A percentile compares a stretch with the other conserved stretches of the same genome.
phyloP scores from a whole-genome alignment of 2,888 invertebrate genomes.

The Lithophane socia region DNA sequence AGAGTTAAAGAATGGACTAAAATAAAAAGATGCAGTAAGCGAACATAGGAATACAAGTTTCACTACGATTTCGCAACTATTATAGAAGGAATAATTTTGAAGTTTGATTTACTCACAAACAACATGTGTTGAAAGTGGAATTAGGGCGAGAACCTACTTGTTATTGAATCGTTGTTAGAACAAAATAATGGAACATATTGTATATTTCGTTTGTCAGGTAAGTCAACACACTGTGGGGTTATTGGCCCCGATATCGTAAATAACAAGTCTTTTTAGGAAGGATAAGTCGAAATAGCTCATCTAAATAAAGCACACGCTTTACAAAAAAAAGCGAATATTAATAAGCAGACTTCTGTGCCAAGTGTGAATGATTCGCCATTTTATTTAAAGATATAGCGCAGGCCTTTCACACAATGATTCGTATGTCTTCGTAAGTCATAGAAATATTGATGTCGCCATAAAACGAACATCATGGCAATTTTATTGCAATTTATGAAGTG shows the following conservation, averaged over 20 bases:
- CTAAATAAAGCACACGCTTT: slow-evolving; percentile 65
- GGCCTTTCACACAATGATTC: slow-evolving; percentile 45
- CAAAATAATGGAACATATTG: slow-evolving; percentile 41
- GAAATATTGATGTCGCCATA: slow-evolving; percentile 63
- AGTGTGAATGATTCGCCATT: slow-evolving; percentile 57
- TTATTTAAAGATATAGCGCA: slow-evolving; percentile 41
- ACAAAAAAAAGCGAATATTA: slow-evolving; percentile 40
- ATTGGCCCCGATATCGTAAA: slow-evolving; percentile 77
- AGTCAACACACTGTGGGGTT: slow-evolving; percentile 69
- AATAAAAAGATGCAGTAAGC: slow-evolving; percentile 17
- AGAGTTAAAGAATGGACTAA: slow-evolving; percentile 7
- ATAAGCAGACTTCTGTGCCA: slow-evolving; percentile 60
- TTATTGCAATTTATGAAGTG: slow-evolving; percentile 66
- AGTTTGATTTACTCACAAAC: slow-evolving; percentile 28
- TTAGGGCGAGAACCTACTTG: slow-evolving; percentile 30
- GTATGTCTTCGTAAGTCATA: slow-evolving; percentile 40
- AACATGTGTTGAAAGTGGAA: slow-evolving; percentile 43
- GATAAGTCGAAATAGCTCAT: slow-evolving; percentile 72
- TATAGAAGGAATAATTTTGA: slow-evolving; percentile 8
- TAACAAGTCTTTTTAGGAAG: slow-evolving; percentile 74
- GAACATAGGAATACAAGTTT: slow-evolving; percentile 12
- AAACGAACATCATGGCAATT: slow-evolving; percentile 69
- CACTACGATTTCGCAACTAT: slow-evolving; percentile 13
- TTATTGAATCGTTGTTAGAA: slow-evolving; percentile 45
- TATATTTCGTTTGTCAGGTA: slow-evolving; percentile 51